A percentile compares a stretch with the other conserved stretches of the same genome.
Conservation (phyloP, 2,113 vertebrate genomes). For the Jacana jacana region DNA sequence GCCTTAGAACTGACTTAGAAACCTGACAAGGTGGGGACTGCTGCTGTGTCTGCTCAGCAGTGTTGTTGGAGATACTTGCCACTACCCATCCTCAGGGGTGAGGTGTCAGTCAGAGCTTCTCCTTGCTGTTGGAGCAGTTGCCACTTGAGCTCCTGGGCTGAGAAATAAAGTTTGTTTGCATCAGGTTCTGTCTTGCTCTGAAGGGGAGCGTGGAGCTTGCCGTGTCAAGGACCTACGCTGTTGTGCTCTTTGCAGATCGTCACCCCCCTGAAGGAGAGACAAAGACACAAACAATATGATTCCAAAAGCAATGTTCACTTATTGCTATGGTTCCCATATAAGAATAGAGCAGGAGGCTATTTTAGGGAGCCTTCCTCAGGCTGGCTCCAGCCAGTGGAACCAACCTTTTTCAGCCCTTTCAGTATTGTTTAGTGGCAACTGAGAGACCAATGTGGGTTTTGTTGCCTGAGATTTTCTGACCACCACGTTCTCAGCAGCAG, state of each 20-base stretch:
- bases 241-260: not conserved
- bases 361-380: conserved; percentile 9
- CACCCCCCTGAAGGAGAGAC: conserved; percentile 38
- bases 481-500: not conserved
- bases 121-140: not conserved
- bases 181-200: not conserved
- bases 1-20: not conserved
- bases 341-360: conserved; percentile 35
- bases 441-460: not conserved
- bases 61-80: not conserved
- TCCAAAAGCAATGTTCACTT: not conserved
- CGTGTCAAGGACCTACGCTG: fast-evolving
- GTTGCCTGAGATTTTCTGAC: not conserved
- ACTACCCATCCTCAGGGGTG: not conserved
- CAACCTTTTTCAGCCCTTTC: not conserved
- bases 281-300: not conserved
- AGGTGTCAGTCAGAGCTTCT: not conserved
- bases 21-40: not conserved
- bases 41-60: not conserved
- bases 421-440: not conserved
- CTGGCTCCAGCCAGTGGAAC: not conserved
- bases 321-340: not conserved
- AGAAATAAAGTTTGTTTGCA: not conserved
- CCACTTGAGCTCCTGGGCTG: not conserved
- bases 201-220: not conserved